Percentiles rank a stretch among this genome's conserved stretches.
Evolutionary conservation across 2,797 vertebrate genomes (phyloP).

Genomic region (Pseudochirops cupreus): DNA sequence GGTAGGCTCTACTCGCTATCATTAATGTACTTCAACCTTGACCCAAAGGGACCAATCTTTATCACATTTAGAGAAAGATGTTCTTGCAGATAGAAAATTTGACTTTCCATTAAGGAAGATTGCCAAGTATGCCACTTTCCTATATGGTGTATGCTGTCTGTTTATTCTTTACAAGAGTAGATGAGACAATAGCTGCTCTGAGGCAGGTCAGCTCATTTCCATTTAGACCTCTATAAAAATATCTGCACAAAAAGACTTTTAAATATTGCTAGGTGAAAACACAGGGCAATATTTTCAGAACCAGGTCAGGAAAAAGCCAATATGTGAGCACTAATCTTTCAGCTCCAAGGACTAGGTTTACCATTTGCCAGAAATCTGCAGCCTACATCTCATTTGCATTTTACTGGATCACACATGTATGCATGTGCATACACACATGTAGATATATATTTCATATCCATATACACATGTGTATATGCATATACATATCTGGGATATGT

Average conservation of each 20-base stretch:
- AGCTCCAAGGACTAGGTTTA: constrained; percentile 70
- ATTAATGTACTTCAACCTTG: constrained; percentile 78
- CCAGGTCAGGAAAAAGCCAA: constrained; percentile 68
- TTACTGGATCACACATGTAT: constrained; percentile 77
- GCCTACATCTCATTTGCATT: constrained; percentile 84
- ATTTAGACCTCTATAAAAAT: constrained; percentile 75
- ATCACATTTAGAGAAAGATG: constrained; percentile 77
- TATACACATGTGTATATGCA: constrained; percentile 72
- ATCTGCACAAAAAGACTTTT: constrained; percentile 77
- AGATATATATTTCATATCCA: constrained; percentile 26
- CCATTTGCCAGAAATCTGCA: constrained; percentile 79
- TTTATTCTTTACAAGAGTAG: constrained; percentile 58
- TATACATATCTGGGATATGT: constrained; percentile 65
- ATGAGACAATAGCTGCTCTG: constrained; percentile 76
- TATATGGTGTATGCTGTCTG: constrained; percentile 76
- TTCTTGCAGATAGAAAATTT: constrained; percentile 67
- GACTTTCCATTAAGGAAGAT: constrained; percentile 70
- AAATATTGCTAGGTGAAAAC: constrained; percentile 76
- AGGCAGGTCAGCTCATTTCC: constrained; percentile 78
- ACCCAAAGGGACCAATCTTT: constrained; percentile 78
- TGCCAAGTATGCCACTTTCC: constrained; percentile 72
- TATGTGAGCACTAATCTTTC: constrained; percentile 59
- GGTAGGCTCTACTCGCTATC: constrained; percentile 75
- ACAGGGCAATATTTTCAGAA: constrained; percentile 73
- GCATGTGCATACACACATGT: neutral